Percentiles rank a stretch among this genome's conserved stretches.
phyloP scores from a whole-genome alignment of 2,113 vertebrate species.

The Nothobranchius furzeri region DNA sequence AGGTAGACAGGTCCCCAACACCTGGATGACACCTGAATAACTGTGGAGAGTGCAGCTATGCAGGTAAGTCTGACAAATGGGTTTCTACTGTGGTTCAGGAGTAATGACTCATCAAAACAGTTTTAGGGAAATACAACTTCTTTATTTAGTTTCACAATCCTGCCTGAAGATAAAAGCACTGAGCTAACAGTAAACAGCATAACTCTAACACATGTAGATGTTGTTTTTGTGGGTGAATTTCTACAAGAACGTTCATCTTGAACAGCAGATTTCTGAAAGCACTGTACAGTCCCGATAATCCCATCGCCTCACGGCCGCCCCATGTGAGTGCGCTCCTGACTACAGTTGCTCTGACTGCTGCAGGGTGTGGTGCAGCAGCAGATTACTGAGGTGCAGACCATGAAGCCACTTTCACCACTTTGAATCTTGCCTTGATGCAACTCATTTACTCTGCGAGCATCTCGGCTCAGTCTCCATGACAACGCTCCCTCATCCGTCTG shows the following conservation, averaged over 20 bases:
- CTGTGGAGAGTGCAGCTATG: neutral
- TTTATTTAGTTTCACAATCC: neutral
- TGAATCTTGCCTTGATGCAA: constrained; percentile 32
- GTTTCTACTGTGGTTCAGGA: neutral
- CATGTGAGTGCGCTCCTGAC: neutral
- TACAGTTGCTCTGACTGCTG: neutral
- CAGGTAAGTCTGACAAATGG: constrained; percentile 22
- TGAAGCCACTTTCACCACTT: constrained; percentile 37
- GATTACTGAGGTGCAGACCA: constrained; percentile 3
- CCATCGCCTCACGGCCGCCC: neutral
- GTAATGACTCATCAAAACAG: no score
- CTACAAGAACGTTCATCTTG: neutral
- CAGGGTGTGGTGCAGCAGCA: constrained; percentile 24
- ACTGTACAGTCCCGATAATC: neutral
- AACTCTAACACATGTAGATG: no score
- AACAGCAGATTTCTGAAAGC: neutral
- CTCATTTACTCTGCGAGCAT: constrained; percentile 41
- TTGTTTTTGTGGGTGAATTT: neutral
- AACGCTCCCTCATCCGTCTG: constrained; percentile 48
- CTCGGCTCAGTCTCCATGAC: constrained; percentile 62
- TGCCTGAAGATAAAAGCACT: neutral
- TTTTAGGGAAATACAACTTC: no score
- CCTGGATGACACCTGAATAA: neutral
- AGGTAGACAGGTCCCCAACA: neutral
- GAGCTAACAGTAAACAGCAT: neutral